Base-by-base conservation (phyloP, 2,113 vertebrate genomes). In the Rattus rattus region DNA sequence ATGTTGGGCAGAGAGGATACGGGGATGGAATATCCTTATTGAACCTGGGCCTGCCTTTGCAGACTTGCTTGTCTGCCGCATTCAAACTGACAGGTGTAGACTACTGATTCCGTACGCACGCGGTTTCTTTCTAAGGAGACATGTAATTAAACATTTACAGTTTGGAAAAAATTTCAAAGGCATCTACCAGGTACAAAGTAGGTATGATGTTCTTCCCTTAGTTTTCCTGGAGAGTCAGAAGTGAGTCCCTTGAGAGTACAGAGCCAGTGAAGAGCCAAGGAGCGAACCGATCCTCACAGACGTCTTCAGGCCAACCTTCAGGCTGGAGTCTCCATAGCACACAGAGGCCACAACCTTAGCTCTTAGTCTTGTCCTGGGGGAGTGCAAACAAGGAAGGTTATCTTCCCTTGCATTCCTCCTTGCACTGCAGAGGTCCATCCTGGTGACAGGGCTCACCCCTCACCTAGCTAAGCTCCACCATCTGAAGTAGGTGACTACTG, bases 51-150 rank as follows among this genome's bases (percentile, higher is more conserved):
- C 93, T 85, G 63, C 20, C 93, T 81, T 56, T 24, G 67, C 39
- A 92, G 49, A 97, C 94, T 47, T 3, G 28, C 14, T 90, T 94
- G 90, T 97, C 97, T 94, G 56, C 96, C 95, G 94, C 96, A 97
- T 95, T 80, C 95, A 94, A 84, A 63, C 95, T 95, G 84, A 97
- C 96, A 87, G 26, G 92, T 90, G 72, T 52, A 13, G 75, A 6
- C 49, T 17, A 5, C 52, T 28, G 52, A 77, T 80, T 90, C 47
- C 8, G 26, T 33, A 17, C 10, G 10, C 4, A 63, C 13, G 61
- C 33, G 28, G 30, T 26, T 47, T 93, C 76, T 43, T 94, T 88
- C 88, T 54, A 95, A 91, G 90, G 76, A 63, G n/a, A 75, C 4
- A 43, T 65, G 49, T 56, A 92, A 49, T 70, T 65, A 89, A n/a